Percentiles rank a stretch among this genome's conserved stretches.
phyloP scores from a whole-genome alignment of 35 echinoderm and acorn worm species.

The Diadema setosum region DNA sequence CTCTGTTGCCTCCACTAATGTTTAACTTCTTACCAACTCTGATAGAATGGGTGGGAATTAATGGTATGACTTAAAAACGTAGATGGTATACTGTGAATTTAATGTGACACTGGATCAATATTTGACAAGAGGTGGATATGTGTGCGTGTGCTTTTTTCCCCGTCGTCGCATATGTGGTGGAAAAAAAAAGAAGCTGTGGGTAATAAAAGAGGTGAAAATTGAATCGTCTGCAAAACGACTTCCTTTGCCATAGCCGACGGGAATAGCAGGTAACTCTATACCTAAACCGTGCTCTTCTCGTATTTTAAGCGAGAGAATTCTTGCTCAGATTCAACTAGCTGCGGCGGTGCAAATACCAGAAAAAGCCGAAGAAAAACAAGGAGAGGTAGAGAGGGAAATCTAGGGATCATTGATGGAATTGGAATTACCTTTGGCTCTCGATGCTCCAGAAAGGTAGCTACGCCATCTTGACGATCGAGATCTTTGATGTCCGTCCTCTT shows the following conservation, averaged over 20 bases:
- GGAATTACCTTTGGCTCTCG: not conserved
- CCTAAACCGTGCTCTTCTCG: not conserved
- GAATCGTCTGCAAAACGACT: slow-evolving; percentile 2
- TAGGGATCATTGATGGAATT: not conserved
- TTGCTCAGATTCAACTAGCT: not conserved
- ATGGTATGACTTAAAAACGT: too few relatives aligned
- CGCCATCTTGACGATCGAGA: not conserved
- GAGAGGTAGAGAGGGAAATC: not conserved
- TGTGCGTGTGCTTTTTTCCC: not conserved
- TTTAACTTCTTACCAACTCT: too few relatives aligned
- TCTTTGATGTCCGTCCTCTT: not conserved
- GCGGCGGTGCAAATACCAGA: not conserved
- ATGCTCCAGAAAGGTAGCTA: not conserved
- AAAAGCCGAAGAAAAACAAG: not conserved
- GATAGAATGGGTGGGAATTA: too few relatives aligned
- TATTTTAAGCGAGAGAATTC: not conserved
- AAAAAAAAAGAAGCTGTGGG: too few relatives aligned
- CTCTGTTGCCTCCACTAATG: too few relatives aligned
- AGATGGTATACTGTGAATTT: too few relatives aligned
- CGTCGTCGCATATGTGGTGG: too few relatives aligned
- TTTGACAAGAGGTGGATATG: not conserved
- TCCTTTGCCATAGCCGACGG: not conserved
- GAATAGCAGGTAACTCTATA: not conserved
- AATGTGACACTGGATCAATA: not conserved
- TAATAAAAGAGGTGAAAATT: not conserved